phyloP scores from a whole-genome alignment of 2,888 invertebrate species.

The Ypsolopha sequella region DNA sequence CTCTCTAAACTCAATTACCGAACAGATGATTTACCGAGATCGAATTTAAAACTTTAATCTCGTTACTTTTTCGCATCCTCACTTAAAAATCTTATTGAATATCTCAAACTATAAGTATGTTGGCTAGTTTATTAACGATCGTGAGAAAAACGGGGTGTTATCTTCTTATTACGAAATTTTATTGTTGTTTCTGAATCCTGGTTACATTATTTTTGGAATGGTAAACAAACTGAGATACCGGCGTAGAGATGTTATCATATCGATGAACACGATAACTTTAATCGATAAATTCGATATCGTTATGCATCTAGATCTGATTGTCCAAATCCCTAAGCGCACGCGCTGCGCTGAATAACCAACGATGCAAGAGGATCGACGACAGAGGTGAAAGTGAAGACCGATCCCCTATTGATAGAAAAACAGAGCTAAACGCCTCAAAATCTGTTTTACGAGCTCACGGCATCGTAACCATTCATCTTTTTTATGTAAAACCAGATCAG shows the following conservation, averaged over 20 bases:
- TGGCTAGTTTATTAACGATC: not conserved
- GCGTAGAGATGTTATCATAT: not conserved
- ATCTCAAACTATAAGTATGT: not conserved
- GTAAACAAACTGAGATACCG: not conserved
- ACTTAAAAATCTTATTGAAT: not conserved
- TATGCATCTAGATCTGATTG: conserved; percentile 54
- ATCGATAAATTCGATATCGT: not conserved
- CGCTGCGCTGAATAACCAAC: conserved; percentile 48
- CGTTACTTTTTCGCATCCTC: conserved; percentile 25
- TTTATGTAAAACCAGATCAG: conserved; percentile 69
- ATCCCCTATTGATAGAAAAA: conserved; percentile 45
- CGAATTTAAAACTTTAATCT: conserved; percentile 53
- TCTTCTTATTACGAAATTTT: not conserved
- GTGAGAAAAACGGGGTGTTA: not conserved
- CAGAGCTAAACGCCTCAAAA: conserved; percentile 37
- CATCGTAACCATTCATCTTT: conserved; percentile 63
- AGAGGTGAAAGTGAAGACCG: conserved; percentile 52
- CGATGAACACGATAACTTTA: not conserved
- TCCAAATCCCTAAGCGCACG: conserved; percentile 35
- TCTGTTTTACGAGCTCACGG: conserved; percentile 49
- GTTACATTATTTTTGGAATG: no score
- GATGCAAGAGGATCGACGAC: conserved; percentile 22
- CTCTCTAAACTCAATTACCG: conserved; percentile 64
- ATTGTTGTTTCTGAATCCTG: not conserved
- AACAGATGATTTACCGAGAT: conserved; percentile 65